Evolutionary conservation across 2,797 vertebrate species (phyloP).

Genomic region (Gadopsis bispinosus): DNA sequence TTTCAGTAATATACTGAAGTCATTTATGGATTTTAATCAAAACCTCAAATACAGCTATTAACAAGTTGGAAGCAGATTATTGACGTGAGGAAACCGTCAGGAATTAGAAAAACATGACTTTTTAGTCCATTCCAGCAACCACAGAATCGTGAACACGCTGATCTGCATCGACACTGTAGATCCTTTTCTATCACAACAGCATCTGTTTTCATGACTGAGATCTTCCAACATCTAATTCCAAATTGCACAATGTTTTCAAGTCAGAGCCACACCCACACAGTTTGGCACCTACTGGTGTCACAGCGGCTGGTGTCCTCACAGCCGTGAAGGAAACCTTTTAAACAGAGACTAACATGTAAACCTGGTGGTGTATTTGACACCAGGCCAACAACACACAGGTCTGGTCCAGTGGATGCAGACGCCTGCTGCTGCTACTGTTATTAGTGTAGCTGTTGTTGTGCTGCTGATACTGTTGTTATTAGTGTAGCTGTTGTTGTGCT

Average conservation of each 20-base stretch:
- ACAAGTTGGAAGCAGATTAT: constrained; percentile 36
- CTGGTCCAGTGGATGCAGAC: too few relatives aligned
- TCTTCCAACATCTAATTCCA: constrained; percentile 1
- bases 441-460: too few relatives aligned
- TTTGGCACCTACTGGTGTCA: background rate
- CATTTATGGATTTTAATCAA: constrained; percentile 45
- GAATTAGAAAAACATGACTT: constrained; percentile 46
- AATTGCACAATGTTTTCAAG: constrained; percentile 18
- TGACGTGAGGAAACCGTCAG: constrained; percentile 20
- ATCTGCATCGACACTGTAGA: background rate
- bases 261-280: constrained; percentile 12
- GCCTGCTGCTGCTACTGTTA: too few relatives aligned
- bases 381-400: constrained; percentile 25
- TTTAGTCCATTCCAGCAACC: constrained; percentile 26
- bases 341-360: constrained; percentile 1
- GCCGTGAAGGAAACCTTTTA: background rate
- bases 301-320: background rate
- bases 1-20: constrained; percentile 39
- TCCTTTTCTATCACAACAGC: constrained; percentile 26
- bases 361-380: constrained; percentile 31
- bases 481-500: too few relatives aligned
- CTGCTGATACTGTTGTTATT: too few relatives aligned
- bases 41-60: constrained; percentile 46
- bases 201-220: constrained; percentile 24
- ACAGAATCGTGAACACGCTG: constrained; percentile 11